Percentiles rank a stretch among this genome's conserved stretches.
Conservation (phyloP, 1,140 invertebrate species). For the Caenorhabditis brenneri region DNA sequence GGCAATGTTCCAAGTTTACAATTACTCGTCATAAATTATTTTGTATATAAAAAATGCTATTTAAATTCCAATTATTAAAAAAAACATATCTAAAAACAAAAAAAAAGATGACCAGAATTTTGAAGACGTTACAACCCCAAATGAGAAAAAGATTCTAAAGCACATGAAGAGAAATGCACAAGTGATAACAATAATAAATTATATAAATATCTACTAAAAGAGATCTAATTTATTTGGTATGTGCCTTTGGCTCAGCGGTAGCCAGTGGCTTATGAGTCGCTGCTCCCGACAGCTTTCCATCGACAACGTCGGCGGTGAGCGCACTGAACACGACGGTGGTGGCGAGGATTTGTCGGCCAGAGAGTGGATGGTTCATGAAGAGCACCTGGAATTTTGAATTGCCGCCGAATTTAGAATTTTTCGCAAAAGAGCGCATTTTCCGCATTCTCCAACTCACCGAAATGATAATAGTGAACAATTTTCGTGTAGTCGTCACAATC, state of each 20-base stretch:
- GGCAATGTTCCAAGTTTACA: no score
- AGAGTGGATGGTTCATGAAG: constrained; percentile 87
- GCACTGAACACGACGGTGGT: constrained; percentile 86
- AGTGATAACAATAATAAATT: neutral
- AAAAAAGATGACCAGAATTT: neutral
- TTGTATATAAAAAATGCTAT: no score
- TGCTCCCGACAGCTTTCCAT: constrained; percentile 58
- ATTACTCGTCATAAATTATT: no score
- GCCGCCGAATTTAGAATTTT: no score
- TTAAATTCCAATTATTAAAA: no score
- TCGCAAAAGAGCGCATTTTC: no score
- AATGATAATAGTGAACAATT: constrained; percentile 94
- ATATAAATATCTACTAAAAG: neutral
- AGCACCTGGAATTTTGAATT: no score
- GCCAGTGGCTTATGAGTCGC: neutral
- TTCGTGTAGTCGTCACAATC: constrained; percentile 93
- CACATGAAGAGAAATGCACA: neutral
- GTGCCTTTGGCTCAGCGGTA: neutral
- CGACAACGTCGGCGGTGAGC: constrained; percentile 64
- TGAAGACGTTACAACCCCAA: neutral
- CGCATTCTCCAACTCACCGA: no score
- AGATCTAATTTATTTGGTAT: neutral
- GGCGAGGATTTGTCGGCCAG: constrained; percentile 84
- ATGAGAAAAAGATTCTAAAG: neutral
- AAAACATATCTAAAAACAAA: neutral